phyloP scores from a whole-genome alignment of 2,797 vertebrate genomes.

The Anolis apletophallus region DNA sequence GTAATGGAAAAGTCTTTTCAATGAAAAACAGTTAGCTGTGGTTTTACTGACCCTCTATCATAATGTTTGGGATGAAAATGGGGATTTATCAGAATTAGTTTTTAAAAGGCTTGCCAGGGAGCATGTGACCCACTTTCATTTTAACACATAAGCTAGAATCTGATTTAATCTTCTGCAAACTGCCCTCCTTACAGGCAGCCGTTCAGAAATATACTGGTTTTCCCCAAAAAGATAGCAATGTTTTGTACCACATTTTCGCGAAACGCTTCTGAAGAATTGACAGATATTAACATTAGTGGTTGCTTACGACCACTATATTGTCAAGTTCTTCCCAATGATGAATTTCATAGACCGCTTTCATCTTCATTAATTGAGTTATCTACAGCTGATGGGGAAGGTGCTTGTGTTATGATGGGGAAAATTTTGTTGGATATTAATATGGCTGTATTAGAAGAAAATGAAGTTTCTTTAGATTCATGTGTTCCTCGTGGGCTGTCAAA shows the following conservation, averaged over 20 bases:
- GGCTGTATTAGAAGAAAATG: constrained; percentile 70
- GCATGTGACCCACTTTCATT: constrained; percentile 41
- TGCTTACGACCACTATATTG: constrained; percentile 84
- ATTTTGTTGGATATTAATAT: constrained; percentile 79
- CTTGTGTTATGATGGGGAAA: constrained; percentile 76
- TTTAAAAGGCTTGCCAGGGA: constrained; percentile 47
- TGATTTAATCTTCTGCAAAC: constrained; percentile 31
- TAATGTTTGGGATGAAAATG: constrained; percentile 53
- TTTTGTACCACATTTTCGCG: constrained; percentile 88
- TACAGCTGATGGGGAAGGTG: constrained; percentile 64
- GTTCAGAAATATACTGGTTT: constrained; percentile 22
- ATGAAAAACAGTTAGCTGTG: constrained; percentile 54
- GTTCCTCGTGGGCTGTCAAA: constrained; percentile 58
- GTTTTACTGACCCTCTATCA: constrained; percentile 49
- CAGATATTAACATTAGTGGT: constrained; percentile 68
- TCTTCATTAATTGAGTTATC: constrained; percentile 65
- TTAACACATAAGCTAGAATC: constrained; percentile 45
- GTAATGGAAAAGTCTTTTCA: constrained; percentile 47
- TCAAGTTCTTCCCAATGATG: constrained; percentile 84
- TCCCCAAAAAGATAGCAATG: constrained; percentile 68
- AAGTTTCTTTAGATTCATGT: constrained; percentile 54
- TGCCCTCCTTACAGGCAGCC: constrained; percentile 6
- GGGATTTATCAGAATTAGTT: constrained; percentile 60
- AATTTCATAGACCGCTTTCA: constrained; percentile 75
- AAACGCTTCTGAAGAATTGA: constrained; percentile 77